Percentiles rank a stretch among this genome's conserved stretches.
These are phyloP conservation scores for Parazoanthus atlanticus DNA, from an alignment of 92 coral and sea anemone genomes.

Conservation along the genomic window DNA sequence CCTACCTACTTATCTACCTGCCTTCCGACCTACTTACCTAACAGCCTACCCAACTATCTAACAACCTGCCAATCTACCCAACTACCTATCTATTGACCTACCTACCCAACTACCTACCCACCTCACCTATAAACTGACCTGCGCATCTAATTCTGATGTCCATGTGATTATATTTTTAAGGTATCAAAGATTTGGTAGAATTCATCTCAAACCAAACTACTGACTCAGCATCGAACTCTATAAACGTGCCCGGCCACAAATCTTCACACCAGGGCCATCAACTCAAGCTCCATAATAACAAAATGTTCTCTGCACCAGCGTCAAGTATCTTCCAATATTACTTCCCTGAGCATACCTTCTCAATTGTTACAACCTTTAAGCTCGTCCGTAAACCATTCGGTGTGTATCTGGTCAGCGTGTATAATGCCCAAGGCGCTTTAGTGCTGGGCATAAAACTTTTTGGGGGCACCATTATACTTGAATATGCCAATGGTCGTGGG, in stretches of 20 bases:
- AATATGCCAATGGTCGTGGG: conserved; percentile 54
- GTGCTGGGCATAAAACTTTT: conserved; percentile 70
- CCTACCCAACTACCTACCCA: neutral
- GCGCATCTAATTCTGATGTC: neutral
- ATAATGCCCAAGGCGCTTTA: conserved; percentile 56
- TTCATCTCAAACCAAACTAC: conserved; percentile 45
- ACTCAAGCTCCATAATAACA: conserved; percentile 54
- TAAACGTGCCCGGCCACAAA: conserved; percentile 8
- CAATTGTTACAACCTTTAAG: conserved; percentile 69
- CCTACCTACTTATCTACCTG: neutral
- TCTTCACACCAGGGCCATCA: neutral
- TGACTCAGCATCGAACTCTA: conserved; percentile 14
- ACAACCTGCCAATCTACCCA: neutral
- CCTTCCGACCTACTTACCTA: neutral
- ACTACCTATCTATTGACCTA: neutral
- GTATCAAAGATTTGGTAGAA: conserved; percentile 64
- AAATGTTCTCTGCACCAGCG: conserved; percentile 51
- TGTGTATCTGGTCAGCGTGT: conserved; percentile 68
- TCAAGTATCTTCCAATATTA: conserved; percentile 68
- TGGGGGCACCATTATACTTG: conserved; percentile 62
- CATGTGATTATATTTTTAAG: conserved; percentile 31
- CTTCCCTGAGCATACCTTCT: conserved; percentile 74
- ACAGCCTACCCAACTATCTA: neutral
- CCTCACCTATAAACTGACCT: neutral
- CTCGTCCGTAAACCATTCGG: conserved; percentile 55